These are phyloP conservation scores for Heliocidaris tuberculata DNA, from an alignment of 35 echinoderm and acorn worm species.

Conservation along the genomic window DNA sequence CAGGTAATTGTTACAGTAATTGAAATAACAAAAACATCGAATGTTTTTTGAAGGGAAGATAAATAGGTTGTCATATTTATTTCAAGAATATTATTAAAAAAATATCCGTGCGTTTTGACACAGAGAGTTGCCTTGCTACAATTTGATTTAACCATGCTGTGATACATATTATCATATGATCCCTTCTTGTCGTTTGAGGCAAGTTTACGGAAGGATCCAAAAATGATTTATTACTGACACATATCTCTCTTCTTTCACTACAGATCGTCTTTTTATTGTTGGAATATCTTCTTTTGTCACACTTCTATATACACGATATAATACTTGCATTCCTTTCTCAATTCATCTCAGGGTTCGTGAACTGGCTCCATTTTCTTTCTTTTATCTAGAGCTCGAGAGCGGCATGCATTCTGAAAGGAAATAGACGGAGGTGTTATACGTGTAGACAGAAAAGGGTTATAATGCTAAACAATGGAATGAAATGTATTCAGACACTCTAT, in stretches of 20 bases:
- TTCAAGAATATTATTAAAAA: no score
- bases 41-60: no score
- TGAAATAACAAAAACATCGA: no score
- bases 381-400: neutral
- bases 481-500: neutral
- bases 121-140: no score
- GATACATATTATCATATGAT: no score
- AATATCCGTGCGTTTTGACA: no score
- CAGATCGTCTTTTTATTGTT: neutral
- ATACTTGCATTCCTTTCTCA: neutral
- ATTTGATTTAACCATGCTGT: no score
- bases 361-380: neutral
- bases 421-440: neutral
- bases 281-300: neutral
- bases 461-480: neutral
- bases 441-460: neutral
- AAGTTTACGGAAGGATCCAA: neutral
- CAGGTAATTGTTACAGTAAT: no score
- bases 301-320: neutral
- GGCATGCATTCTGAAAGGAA: neutral
- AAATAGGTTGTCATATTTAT: no score
- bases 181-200: neutral
- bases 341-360: neutral
- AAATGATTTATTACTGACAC: neutral
- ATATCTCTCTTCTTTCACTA: neutral